Evolutionary conservation across 1,140 invertebrate genomes (phyloP), one percentile per base, ranked within the genome.

Genomic region (Gerris buenoi): DNA sequence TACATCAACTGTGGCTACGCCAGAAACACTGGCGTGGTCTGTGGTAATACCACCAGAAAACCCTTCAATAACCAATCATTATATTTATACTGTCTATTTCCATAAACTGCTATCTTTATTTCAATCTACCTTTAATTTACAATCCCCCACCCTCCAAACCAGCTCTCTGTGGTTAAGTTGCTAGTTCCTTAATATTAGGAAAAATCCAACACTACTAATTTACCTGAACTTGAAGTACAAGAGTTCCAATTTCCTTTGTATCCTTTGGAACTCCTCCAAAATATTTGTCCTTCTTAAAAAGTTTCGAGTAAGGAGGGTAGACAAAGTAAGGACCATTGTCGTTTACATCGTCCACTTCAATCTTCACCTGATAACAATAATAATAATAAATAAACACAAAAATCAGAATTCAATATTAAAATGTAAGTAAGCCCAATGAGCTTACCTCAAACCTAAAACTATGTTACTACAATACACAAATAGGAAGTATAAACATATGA

Each of bases 241-340:
- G 83, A 0, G 87, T 86, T 0, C 84, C 84, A 58, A 93, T 81
- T 67, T 79, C 76, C 67, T 88, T 82, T 66, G 84, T 84, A 69
- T 86, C 82, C 25, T 82, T 81, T 0, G 87, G 82, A 13, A 92
- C 82, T 0, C 90, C 88, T 0, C 84, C 84, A 68, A 87, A 88
- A 72, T 87, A 90, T 64, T 85, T 85, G 22, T 80, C 77, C 67
- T 77, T 77, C 22, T 77, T 76, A 67, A 72, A 70, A 2, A 81
- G 73, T 56, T 74, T 74, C 29, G 72, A 70, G 1, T 71, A 71
- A 1, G 84, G 81, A 0, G 87, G 84, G 68, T 88, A 89, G 0
- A 90, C 76, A 75, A 95, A 95, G 67, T 84, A 81, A 0, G 93
- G 92, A 1, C 80, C 80, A 74, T 95, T 94, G 73, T 95, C 92